These are phyloP conservation scores for Ia io DNA, from an alignment of 2,113 vertebrate species.

Conservation along the genomic window DNA sequence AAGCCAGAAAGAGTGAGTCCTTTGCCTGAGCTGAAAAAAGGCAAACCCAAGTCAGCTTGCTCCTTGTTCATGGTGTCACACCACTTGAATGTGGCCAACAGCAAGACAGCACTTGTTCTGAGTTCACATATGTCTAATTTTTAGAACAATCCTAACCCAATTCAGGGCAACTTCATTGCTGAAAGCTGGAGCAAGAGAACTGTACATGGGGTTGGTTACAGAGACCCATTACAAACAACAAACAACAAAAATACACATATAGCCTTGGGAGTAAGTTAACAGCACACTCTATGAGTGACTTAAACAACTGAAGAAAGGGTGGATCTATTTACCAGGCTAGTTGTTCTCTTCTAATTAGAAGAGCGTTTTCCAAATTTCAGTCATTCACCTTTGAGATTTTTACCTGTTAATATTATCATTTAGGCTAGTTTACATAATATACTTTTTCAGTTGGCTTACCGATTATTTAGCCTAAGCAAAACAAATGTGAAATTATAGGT, in stretches of 20 bases:
- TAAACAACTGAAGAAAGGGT: neutral
- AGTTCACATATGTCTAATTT: neutral
- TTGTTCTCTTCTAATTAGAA: neutral
- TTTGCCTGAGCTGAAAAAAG: neutral
- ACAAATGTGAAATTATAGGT: neutral
- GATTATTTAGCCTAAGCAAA: neutral
- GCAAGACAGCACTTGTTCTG: neutral
- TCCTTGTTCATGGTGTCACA: neutral
- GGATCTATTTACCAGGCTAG: neutral
- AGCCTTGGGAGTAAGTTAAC: neutral
- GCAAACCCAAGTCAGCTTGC: neutral
- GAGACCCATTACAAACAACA: neutral
- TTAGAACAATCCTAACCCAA: neutral
- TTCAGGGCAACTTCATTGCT: neutral
- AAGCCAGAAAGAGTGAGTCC: neutral
- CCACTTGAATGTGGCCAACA: neutral
- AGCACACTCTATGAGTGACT: neutral
- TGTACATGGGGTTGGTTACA: neutral
- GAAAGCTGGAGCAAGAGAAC: neutral
- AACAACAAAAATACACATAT: neutral
- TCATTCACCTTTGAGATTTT: neutral
- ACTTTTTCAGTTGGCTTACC: neutral
- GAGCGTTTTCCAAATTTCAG: neutral
- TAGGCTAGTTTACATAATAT: neutral
- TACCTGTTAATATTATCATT: neutral